phyloP scores from a whole-genome alignment of 2,113 vertebrate genomes.

The Bolborhynchus lineola region DNA sequence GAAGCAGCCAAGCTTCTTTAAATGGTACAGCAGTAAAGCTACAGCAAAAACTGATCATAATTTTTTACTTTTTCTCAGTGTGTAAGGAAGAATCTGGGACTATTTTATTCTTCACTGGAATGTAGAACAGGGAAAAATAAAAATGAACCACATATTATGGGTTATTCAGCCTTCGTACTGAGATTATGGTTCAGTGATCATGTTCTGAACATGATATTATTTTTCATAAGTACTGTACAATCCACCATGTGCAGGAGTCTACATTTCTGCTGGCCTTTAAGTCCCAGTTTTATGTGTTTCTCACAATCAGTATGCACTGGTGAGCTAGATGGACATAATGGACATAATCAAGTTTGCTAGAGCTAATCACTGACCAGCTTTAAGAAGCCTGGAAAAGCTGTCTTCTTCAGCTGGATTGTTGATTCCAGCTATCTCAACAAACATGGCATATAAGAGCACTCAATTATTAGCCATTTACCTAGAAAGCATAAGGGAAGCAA shows the following conservation, averaged over 20 bases:
- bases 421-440: background rate
- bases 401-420: slow-evolving; percentile 26
- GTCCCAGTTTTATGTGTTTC: background rate
- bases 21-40: background rate
- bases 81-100: background rate
- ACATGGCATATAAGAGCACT: background rate
- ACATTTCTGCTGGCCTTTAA: background rate
- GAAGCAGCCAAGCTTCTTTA: background rate
- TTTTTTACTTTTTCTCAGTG: background rate
- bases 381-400: background rate
- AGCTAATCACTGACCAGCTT: background rate
- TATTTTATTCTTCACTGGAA: background rate
- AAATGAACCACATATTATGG: background rate
- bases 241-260: background rate
- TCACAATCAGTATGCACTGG: background rate
- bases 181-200: background rate
- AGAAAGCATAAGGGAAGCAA: background rate
- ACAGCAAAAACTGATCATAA: background rate
- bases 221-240: slow-evolving; percentile 17
- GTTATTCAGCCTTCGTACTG: background rate
- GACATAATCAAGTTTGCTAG: background rate
- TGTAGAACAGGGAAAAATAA: background rate
- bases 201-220: background rate
- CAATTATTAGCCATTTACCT: background rate
- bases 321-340: background rate